Evolutionary conservation across 2,113 vertebrate species (phyloP), one percentile per base, ranked within the genome.

Genomic region (Burhinus bistriatus): DNA sequence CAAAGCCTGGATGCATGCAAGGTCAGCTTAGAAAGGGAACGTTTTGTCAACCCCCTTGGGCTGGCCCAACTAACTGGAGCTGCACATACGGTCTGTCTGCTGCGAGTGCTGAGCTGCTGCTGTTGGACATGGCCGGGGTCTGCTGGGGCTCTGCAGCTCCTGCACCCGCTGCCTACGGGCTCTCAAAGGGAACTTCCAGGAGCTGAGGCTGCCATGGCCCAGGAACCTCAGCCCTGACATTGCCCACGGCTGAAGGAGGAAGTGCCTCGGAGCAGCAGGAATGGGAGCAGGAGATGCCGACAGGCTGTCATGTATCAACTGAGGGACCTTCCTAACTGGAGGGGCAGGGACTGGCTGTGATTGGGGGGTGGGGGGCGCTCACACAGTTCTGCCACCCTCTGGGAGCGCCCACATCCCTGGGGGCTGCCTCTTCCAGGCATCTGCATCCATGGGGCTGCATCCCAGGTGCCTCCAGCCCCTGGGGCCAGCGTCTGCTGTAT

Each of bases 221-320:
- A 9, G 61, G 45, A 73, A 13, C 42, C 58, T n/a, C 65, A n/a
- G 58, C 19, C 20, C 45, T 1, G 1, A 29, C 30, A 2, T 23
- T 36, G 21, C 45, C 38, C 15, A 11, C 12, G 9, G 59, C 21
- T 9, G 62, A 13, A 27, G 59, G 15, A 59, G 18, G 45, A 44
- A 59, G 22, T 3, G 1, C 77, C 51, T 26, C 1, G 1, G 40
- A 15, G 52, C 52, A 44, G 20, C 2, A 0, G 16, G 52, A 68
- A 36, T 3, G 26, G 59, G 52, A 38, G 3, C 14, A 6, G 12
- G 34, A 29, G 61, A 34, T 1, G 5, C 44, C 69, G 75, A 36
- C 26, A 42, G 44, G 19, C 30, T 19, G 26, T 15, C 38, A 22
- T 42, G 44, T 71, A 34, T 18, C 9, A 18, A 1, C 57, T 0